Evolutionary conservation across 1,140 invertebrate species (phyloP).

Genomic region (Eufriesea mexicana): DNA sequence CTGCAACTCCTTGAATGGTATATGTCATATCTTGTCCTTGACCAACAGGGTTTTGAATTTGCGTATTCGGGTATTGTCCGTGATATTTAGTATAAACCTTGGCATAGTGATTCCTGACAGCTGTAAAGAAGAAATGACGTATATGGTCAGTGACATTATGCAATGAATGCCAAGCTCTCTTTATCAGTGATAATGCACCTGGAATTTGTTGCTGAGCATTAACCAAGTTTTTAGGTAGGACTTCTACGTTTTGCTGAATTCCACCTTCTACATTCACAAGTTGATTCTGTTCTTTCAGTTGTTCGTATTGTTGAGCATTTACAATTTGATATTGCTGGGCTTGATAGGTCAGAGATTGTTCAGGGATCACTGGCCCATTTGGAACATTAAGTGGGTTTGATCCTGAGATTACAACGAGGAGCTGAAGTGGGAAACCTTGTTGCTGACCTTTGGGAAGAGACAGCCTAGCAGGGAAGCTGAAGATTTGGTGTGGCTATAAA

Average conservation of each 20-base stretch:
- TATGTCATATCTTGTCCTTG: conserved; percentile 47
- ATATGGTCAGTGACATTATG: not conserved
- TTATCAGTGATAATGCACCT: conserved; percentile 10
- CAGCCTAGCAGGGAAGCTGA: conserved; percentile 84
- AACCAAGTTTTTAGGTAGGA: conserved; percentile 68
- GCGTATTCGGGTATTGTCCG: conserved; percentile 74
- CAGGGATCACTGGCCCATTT: conserved; percentile 72
- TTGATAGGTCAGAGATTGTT: conserved; percentile 72
- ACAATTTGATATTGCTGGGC: conserved; percentile 74
- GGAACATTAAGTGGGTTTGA: conserved; percentile 71
- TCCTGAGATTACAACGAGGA: conserved; percentile 84
- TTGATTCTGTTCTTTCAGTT: conserved; percentile 53
- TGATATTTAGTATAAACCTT: conserved; percentile 73
- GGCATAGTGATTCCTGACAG: conserved; percentile 63
- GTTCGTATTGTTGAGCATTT: conserved; percentile 71
- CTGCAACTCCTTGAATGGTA: conserved; percentile 56
- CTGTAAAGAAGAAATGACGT: conserved; percentile 26
- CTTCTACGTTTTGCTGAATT: conserved; percentile 68
- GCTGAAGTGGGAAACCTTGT: conserved; percentile 84
- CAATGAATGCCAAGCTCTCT: not conserved
- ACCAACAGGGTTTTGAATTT: conserved; percentile 68
- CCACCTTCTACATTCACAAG: conserved; percentile 44
- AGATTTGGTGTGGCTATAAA: conserved; percentile 79
- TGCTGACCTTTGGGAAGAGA: conserved; percentile 83
- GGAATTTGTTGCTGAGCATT: conserved; percentile 24